A percentile compares a stretch with the other conserved stretches of the same genome.
Conservation (phyloP, 1,140 invertebrate species). For the Drosophila tsacasi region DNA sequence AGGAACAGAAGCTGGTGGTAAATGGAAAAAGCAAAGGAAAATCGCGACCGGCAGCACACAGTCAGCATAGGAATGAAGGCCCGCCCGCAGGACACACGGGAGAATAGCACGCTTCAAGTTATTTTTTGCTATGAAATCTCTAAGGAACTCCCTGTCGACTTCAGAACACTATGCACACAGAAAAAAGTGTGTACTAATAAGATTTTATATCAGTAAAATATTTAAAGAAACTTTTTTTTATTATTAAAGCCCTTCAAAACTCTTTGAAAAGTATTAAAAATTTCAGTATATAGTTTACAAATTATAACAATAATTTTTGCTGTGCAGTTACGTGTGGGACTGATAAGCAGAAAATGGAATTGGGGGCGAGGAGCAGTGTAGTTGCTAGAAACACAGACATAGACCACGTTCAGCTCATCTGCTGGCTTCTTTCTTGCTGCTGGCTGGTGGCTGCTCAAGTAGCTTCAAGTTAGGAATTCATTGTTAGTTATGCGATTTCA, state of each 20-base stretch:
- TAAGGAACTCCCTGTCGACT: constrained; percentile 62
- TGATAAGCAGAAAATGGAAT: background rate
- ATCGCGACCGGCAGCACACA: constrained; percentile 71
- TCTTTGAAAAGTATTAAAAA: background rate
- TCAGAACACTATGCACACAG: constrained; percentile 26
- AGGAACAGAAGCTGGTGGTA: constrained; percentile 6
- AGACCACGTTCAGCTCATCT: constrained; percentile 72
- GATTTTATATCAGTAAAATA: too few species aligned
- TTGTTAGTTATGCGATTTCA: constrained; percentile 84
- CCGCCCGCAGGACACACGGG: constrained; percentile 35
- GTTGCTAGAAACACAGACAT: constrained; percentile 36
- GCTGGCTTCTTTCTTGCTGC: constrained; percentile 37
- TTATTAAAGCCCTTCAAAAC: background rate
- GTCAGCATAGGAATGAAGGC: constrained; percentile 74
- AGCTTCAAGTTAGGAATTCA: constrained; percentile 82
- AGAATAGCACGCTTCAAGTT: constrained; percentile 61
- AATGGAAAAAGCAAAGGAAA: constrained; percentile 41
- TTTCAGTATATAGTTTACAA: background rate
- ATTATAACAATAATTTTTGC: constrained; percentile 9
- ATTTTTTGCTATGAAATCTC: constrained; percentile 70
- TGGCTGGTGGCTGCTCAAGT: constrained; percentile 66
- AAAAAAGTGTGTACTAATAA: background rate
- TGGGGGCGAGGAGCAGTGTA: constrained; percentile 1
- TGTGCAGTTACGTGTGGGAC: constrained; percentile 45
- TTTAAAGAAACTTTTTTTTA: background rate